A percentile compares a stretch with the other conserved stretches of the same genome.
These are phyloP conservation scores for Oreochromis aureus DNA, from an alignment of 2,113 vertebrate species.

Conservation along the genomic window DNA sequence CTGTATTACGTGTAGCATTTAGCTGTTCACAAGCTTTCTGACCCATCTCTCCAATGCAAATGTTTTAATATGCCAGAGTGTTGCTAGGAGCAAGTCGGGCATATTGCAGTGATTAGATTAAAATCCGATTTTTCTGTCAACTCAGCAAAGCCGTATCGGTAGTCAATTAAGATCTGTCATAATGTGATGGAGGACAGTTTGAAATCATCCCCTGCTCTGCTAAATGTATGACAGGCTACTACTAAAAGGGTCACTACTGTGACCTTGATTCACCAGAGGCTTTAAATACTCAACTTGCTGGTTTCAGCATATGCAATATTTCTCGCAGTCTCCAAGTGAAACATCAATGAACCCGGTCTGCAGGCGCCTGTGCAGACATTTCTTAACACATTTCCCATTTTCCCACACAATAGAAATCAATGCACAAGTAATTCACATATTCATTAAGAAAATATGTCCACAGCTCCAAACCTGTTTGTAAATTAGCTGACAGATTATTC, in stretches of 20 bases:
- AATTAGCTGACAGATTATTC: conserved; percentile 71
- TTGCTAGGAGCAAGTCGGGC: conserved; percentile 57
- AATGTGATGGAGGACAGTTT: conserved; percentile 71
- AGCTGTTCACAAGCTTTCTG: conserved; percentile 17
- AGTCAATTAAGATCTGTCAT: conserved; percentile 72
- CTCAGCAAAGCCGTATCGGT: conserved; percentile 66
- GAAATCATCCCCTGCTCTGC: conserved; percentile 67
- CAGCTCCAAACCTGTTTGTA: conserved; percentile 62
- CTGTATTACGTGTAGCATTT: conserved; percentile 3
- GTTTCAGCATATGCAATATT: conserved; percentile 68
- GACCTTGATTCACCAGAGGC: conserved; percentile 64
- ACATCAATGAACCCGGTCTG: conserved; percentile 65
- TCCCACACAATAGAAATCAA: conserved; percentile 74
- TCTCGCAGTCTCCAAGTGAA: conserved; percentile 51
- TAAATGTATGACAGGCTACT: conserved; percentile 67
- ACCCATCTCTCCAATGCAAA: conserved; percentile 48
- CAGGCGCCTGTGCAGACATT: conserved; percentile 33
- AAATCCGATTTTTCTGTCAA: conserved; percentile 61
- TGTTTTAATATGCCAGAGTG: conserved; percentile 66
- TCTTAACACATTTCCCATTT: conserved; percentile 54
- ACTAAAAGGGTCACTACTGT: conserved; percentile 69
- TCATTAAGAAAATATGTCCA: conserved; percentile 71
- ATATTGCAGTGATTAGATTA: conserved; percentile 68
- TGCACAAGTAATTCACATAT: conserved; percentile 72
- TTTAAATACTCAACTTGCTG: conserved; percentile 64